Conservation (phyloP, 2,113 vertebrate genomes). For the Pteruthius melanotis region DNA sequence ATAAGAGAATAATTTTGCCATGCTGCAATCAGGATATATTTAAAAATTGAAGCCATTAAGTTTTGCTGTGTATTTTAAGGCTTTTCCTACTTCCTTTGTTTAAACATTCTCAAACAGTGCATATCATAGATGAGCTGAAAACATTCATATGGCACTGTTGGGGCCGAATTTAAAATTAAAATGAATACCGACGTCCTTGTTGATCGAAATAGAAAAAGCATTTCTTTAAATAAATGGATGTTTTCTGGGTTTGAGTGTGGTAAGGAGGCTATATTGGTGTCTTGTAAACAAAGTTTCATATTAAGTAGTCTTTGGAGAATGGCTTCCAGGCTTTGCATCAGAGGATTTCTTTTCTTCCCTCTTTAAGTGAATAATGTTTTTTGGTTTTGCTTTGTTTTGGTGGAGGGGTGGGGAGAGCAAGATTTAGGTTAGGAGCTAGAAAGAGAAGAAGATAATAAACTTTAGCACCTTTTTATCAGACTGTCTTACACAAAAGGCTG, state of each 20-base stretch:
- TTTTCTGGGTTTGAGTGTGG: slow-evolving; percentile 59
- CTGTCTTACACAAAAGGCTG: slow-evolving; percentile 31
- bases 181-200: slow-evolving; percentile 16
- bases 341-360: background rate
- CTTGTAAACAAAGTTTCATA: slow-evolving; percentile 61
- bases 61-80: slow-evolving; percentile 56
- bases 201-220: slow-evolving; percentile 41
- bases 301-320: slow-evolving; percentile 58
- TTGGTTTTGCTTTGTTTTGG: slow-evolving; percentile 29
- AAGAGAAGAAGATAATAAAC: slow-evolving; percentile 36
- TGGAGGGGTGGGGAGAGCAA: background rate
- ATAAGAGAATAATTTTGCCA: slow-evolving; percentile 32
- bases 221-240: slow-evolving; percentile 59
- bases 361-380: slow-evolving; percentile 3
- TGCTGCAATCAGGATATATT: slow-evolving; percentile 38
- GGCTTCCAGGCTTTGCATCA: slow-evolving; percentile 42
- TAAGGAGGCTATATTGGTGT: slow-evolving; percentile 42
- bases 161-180: slow-evolving; percentile 38
- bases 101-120: slow-evolving; percentile 54
- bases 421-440: background rate
- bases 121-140: slow-evolving; percentile 41
- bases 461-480: slow-evolving; percentile 55
- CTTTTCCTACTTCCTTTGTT: slow-evolving; percentile 63
- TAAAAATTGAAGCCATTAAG: slow-evolving; percentile 45
- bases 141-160: background rate